Evolutionary conservation across 2,113 vertebrate genomes (phyloP), one percentile per base, ranked within the genome.

Genomic region (Oreochromis aureus): DNA sequence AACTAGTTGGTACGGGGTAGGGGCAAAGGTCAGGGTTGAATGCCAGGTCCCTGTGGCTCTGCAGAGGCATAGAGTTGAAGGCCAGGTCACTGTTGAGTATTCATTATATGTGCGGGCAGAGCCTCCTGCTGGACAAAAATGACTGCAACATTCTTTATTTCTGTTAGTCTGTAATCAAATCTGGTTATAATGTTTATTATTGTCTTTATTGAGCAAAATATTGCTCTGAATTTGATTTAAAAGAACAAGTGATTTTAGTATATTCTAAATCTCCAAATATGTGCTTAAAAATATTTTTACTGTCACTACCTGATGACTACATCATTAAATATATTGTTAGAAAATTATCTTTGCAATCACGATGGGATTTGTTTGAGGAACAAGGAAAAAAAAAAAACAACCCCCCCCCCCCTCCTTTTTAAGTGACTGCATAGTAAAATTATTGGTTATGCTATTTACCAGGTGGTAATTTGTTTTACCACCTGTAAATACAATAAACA

Each of bases 21-120:
- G 86, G 90, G 92, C 86, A 89, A 58, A 93, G 89, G 92, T 94
- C 86, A 94, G 88, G 86, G 94, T 94, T 95, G 93, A 95, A 95
- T 93, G 90, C 89, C 83, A 61, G 93, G 94, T 93, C n/a, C 7
- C 58, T 39, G 41, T 86, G 73, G 83, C 86, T 53, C 9, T 78
- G 48, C 18, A 15, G 56, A 86, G 86, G 66, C 44, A 53, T 2
- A n/a, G 85, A 53, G 82, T 87, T 91, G 84, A 92, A 90, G 91
- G 89, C 83, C 79, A 41, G 80, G 89, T 89, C 89, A 84, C 30
- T 61, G 51, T 4, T 11, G 15, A 81, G 51, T 73, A 73, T 61
- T 39, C 41, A 6, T 51, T 69, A 39, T 19, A 39, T 58, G 30
- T 79, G 24, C 12, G 24, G 11, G 48, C 63, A 81, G 48, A 19